Evolutionary conservation across 2,113 vertebrate species (phyloP).

Genomic region (Anhinga rufa): DNA sequence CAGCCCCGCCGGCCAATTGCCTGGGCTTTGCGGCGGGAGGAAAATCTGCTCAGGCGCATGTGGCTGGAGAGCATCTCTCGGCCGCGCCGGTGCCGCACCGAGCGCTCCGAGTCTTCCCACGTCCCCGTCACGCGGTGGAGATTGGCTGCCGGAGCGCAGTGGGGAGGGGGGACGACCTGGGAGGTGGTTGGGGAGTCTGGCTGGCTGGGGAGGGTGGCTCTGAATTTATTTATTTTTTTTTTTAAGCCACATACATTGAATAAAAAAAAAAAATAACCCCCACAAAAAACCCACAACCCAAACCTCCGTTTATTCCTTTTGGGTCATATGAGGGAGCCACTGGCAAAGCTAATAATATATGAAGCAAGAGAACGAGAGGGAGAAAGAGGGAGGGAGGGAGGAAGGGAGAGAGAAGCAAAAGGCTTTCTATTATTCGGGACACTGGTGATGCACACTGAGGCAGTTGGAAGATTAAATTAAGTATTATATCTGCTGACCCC

Average conservation of each 20-base stretch:
- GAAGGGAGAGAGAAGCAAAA: conserved; percentile 53
- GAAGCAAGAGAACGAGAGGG: conserved; percentile 60
- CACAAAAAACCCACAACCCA: not conserved
- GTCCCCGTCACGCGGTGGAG: conserved; percentile 55
- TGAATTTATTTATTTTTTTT: not conserved
- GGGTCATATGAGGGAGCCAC: conserved; percentile 74
- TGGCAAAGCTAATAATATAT: conserved; percentile 73
- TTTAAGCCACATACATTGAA: conserved; percentile 45
- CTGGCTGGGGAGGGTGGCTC: not conserved
- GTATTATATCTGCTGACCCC: conserved; percentile 99
- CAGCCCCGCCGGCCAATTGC: conserved; percentile 48
- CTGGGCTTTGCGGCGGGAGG: conserved; percentile 27
- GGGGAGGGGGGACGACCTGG: not conserved
- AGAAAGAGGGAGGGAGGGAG: not conserved
- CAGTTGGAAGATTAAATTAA: conserved; percentile 99
- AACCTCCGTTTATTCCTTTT: conserved; percentile 62
- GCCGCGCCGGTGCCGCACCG: conserved; percentile 35
- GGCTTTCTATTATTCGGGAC: conserved; percentile 83
- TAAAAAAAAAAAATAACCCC: not conserved
- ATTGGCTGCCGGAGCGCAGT: conserved; percentile 54
- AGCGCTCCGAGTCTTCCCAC: conserved; percentile 68
- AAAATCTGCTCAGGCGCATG: conserved; percentile 49
- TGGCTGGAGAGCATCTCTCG: conserved; percentile 47
- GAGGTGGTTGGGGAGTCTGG: not conserved
- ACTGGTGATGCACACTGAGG: conserved; percentile 71